Evolutionary conservation across 1,140 invertebrate genomes (phyloP), one percentile per base, ranked within the genome.

Genomic region (Penaeus indicus): DNA sequence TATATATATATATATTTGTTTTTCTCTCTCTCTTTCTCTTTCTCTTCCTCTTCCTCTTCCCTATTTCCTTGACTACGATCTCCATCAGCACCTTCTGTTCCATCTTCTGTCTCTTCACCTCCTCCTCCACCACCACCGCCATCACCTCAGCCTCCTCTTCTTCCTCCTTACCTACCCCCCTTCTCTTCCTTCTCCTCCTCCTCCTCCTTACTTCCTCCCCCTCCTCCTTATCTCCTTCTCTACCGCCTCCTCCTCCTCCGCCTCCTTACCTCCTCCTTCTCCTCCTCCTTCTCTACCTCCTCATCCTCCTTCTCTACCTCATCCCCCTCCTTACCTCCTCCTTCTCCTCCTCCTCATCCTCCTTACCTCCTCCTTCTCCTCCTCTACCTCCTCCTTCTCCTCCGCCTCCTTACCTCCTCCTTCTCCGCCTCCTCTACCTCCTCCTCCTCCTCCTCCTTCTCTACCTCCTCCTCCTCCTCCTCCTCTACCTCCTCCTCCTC

Each of bases 221-320:
- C 32, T 32, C 32, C 32, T 32, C 32, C 32, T n/a, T n/a, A n/a
- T n/a, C 27, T 69, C 82, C 47, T 19, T 21, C 63, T 32, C 47
- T 19, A n/a, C 13, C 42, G 8, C 32, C 42, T 84, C 32, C 47
- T 69, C 21, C 67, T n/a, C 16, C 42, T 47, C 42, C 67, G 1
- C 47, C n/a, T 27, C 67, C 69, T 21, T 47, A 47, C 47, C 32
- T 32, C 27, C n/a, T 42, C 47, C 11, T 54, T 2, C 54, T 11
- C 54, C 54, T 42, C 7, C 7, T 42, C 60, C 60, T 63, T 38
- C 38, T 63, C 81, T 5, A 11, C 82, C 27, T 42, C 63, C 42
- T 22, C 82, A 19, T 67, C 82, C 82, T 84, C 82, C 82, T 19
- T 38, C 27, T 64, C 60, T 62, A 32, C 62, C 61, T 64, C 81